Evolutionary conservation across 1,140 invertebrate genomes (phyloP).

Genomic region (Telenomus remus): DNA sequence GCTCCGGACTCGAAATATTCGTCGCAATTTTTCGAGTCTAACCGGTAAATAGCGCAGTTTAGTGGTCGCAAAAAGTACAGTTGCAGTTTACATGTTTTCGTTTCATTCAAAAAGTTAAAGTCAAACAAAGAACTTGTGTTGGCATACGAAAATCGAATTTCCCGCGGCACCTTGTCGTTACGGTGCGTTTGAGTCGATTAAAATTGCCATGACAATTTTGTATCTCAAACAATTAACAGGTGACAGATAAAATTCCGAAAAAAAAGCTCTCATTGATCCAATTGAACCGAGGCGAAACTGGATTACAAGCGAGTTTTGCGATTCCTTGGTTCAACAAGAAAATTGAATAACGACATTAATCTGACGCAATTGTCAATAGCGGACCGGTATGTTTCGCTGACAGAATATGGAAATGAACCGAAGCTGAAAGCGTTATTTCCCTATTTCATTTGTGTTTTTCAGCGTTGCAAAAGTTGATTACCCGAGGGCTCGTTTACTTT

Average conservation of each 20-base stretch:
- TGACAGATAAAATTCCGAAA: background rate
- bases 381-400: conserved; percentile 21
- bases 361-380: conserved; percentile 26
- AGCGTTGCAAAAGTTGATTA: conserved; percentile 36
- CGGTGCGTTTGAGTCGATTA: too few relatives aligned
- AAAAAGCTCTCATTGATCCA: background rate
- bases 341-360: conserved; percentile 48
- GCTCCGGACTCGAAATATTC: conserved; percentile 18
- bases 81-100: background rate
- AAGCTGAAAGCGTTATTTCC: conserved; percentile 34
- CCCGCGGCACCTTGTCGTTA: too few relatives aligned
- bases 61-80: conserved; percentile 1
- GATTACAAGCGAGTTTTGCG: conserved; percentile 7
- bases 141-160: too few relatives aligned
- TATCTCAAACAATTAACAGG: too few relatives aligned
- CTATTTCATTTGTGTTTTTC: conserved; percentile 34
- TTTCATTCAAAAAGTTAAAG: background rate
- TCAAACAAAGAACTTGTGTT: too few relatives aligned
- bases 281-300: background rate
- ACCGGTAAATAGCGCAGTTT: conserved; percentile 19
- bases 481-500: conserved; percentile 31
- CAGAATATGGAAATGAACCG: conserved; percentile 45
- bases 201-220: too few relatives aligned
- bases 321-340: conserved; percentile 9
- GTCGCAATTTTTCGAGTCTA: conserved; percentile 26